These are phyloP conservation scores for Bilobella aurantiaca DNA, from an alignment of 1,140 invertebrate genomes.

Conservation along the genomic window DNA sequence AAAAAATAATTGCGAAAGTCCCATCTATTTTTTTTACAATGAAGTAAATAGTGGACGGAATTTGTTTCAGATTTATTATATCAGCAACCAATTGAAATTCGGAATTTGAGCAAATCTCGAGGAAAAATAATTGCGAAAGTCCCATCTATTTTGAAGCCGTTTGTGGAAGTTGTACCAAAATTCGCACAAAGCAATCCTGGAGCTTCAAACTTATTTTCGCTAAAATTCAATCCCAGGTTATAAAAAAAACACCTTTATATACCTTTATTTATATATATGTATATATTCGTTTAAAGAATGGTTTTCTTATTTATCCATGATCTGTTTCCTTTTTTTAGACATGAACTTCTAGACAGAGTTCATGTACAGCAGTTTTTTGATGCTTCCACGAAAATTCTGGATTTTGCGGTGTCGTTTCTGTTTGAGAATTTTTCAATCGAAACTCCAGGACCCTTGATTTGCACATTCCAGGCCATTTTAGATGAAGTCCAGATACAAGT, in stretches of 20 bases:
- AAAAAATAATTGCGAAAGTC: not conserved
- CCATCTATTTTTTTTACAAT: not conserved
- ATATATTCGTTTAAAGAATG: not conserved
- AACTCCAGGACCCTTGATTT: not conserved
- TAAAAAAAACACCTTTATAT: not conserved
- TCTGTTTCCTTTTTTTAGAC: no score
- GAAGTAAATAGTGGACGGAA: not conserved
- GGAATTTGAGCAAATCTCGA: not conserved
- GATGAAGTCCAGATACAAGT: not conserved
- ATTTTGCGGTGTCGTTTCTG: conserved; percentile 14
- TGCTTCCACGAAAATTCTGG: conserved; percentile 5
- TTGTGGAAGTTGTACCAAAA: conserved; percentile 9
- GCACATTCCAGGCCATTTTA: conserved; percentile 15
- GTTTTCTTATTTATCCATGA: not conserved
- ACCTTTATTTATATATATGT: no score
- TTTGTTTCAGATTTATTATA: conserved; percentile 9
- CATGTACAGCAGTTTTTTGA: conserved; percentile 2
- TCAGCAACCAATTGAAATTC: not conserved
- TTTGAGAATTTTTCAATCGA: conserved; percentile 7
- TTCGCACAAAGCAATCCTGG: not conserved
- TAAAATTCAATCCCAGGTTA: conserved; percentile 18
- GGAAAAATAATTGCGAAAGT: conserved; percentile 10
- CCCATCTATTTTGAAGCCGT: not conserved
- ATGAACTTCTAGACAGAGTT: no score
- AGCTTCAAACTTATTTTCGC: not conserved